phyloP scores from a whole-genome alignment of 1,140 invertebrate genomes.

The Eubasilissa regina region DNA sequence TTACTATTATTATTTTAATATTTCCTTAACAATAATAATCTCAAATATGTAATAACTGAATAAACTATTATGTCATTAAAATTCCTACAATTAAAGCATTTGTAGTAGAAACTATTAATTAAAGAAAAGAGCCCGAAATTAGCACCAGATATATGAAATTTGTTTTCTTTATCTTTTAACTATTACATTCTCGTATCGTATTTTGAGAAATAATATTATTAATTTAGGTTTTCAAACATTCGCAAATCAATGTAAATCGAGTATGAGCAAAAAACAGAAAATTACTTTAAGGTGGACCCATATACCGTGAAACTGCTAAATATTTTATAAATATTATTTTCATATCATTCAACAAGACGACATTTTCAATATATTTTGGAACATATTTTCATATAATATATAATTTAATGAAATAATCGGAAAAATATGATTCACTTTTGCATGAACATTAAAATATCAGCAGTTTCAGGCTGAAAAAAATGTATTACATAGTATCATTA shows the following conservation, averaged over 20 bases:
- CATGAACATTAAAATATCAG: not conserved
- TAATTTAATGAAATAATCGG: not conserved
- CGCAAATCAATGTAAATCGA: too few species aligned
- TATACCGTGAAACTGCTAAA: slow-evolving; percentile 11
- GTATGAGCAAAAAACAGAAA: not conserved
- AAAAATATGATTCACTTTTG: not conserved
- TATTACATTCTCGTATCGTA: too few species aligned
- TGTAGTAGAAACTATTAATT: slow-evolving; percentile 11
- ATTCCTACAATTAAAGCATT: slow-evolving; percentile 12
- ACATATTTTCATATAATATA: too few species aligned
- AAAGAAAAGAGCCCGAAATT: slow-evolving; percentile 12
- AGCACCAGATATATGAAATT: slow-evolving; percentile 11
- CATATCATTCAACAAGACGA: not conserved
- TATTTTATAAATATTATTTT: not conserved
- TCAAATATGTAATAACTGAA: slow-evolving; percentile 23
- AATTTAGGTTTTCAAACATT: too few species aligned
- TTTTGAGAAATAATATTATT: too few species aligned
- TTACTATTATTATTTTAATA: slow-evolving; percentile 8
- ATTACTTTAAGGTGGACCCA: slow-evolving; percentile 28
- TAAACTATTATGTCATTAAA: slow-evolving; percentile 7
- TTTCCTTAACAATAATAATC: slow-evolving; percentile 37
- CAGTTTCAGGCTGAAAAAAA: not conserved
- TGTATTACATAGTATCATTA: too few species aligned
- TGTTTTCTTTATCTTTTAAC: not conserved
- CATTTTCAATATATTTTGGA: slow-evolving; percentile 6